Conservation (phyloP, 2,113 vertebrate species). For the Ancistrus triradiatus region DNA sequence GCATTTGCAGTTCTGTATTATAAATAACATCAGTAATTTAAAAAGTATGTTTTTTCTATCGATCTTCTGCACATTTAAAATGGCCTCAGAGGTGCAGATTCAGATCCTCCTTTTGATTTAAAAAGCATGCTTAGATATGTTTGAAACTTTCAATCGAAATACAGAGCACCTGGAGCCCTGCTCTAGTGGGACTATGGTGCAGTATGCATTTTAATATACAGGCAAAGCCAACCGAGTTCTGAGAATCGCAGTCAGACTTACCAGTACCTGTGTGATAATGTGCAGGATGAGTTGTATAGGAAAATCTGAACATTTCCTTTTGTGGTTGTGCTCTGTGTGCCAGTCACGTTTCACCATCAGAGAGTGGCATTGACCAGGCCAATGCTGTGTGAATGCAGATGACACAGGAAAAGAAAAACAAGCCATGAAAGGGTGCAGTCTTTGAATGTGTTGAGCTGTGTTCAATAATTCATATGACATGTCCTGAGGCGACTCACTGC, state of each 20-base stretch:
- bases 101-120: no score
- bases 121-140: no score
- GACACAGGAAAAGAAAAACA: constrained; percentile 49
- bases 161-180: no score
- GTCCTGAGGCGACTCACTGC: constrained; percentile 42
- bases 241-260: background rate
- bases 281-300: background rate
- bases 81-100: no score
- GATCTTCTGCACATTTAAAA: no score
- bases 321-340: constrained; percentile 53
- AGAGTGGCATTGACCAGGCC: constrained; percentile 52
- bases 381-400: constrained; percentile 65
- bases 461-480: constrained; percentile 65
- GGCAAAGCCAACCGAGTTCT: background rate
- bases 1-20: no score
- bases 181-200: background rate
- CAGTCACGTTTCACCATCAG: constrained; percentile 51
- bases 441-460: constrained; percentile 56
- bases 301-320: constrained; percentile 5
- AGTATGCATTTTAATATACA: background rate
- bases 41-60: no score
- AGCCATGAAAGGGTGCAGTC: constrained; percentile 22
- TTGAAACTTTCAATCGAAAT: no score
- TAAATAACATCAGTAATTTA: no score
- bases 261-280: background rate